Percentiles rank a stretch among this genome's conserved stretches.
Conservation (phyloP, 1,140 invertebrate species). For the Ips nitidus region DNA sequence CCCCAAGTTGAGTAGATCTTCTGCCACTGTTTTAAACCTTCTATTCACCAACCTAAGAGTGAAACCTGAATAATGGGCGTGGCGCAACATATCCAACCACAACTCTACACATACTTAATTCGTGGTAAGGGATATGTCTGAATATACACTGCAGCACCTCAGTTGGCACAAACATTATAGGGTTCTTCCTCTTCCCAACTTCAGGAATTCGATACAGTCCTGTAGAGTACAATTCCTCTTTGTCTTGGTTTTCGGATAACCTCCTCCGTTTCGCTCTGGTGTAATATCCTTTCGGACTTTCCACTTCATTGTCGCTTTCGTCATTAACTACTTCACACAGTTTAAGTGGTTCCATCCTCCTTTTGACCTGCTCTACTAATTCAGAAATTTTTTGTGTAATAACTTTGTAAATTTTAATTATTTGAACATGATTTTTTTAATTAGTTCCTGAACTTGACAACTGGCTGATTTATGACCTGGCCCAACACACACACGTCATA, state of each 20-base stretch:
- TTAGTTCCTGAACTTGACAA: no score
- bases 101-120: constrained; percentile 23
- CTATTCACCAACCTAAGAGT: constrained; percentile 43
- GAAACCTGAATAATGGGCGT: constrained; percentile 34
- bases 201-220: constrained; percentile 11
- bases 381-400: no score
- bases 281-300: constrained; percentile 32
- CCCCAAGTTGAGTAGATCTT: constrained; percentile 40
- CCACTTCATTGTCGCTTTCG: constrained; percentile 30
- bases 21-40: constrained; percentile 41
- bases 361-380: no score
- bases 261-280: constrained; percentile 37
- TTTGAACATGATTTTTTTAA: no score
- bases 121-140: constrained; percentile 41
- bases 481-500: no score
- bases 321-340: constrained; percentile 35
- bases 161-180: constrained; percentile 42
- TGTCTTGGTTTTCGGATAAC: constrained; percentile 20
- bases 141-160: constrained; percentile 43
- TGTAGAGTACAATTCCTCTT: constrained; percentile 19
- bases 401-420: no score
- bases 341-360: constrained; percentile 12
- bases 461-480: no score
- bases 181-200: constrained; percentile 40
- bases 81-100: background rate